Evolutionary conservation across 2,888 invertebrate genomes (phyloP), one percentile per base, ranked within the genome.

Genomic region (Hipparchia sbordonii): DNA sequence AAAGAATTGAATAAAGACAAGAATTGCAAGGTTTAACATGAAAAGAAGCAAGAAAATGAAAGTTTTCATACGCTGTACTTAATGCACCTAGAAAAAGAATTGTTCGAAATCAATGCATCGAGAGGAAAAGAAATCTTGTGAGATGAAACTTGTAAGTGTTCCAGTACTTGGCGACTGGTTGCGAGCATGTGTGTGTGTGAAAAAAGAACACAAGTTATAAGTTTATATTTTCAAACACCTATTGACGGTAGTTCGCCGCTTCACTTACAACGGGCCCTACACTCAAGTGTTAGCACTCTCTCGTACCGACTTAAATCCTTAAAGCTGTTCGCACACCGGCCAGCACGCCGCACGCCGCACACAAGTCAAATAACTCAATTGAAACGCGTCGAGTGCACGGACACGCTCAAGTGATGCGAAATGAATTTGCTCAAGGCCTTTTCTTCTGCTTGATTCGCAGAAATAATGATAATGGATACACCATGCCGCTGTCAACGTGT

Each of bases 1-100:
- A 56, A 6, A 56, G 56, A n/a, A 13, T 56, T 12, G 7, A 39
- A 39, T 39, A 48, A 8, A 56, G 13, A 56, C 13, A 0, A 56
- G 56, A 56, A 56, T 13, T 56, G 56, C 6, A 4, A 13, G 39
- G 39, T 39, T 4, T 39, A 39, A 39, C 39, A 39, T 5, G 56
- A 56, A 56, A 56, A 56, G 6, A 6, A n/a, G 56, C 56, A 13
- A 56, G 5, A 13, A 6, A 56, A 56, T 13, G n/a, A 56, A 56
- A 56, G 56, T 56, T 56, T 54, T n/a, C 48, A 2, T 56, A n/a
- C 56, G 12, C 5, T n/a, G 56, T 4, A 13, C 56, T 1, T n/a
- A 56, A n/a, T 56, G 13, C n/a, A n/a, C 56, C 12, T 13, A n/a
- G 56, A n/a, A 56, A 56, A 56, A 56, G n/a, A 56, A 56, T n/a